phyloP scores from a whole-genome alignment of 2,888 invertebrate genomes.

The Heliconius erato region DNA sequence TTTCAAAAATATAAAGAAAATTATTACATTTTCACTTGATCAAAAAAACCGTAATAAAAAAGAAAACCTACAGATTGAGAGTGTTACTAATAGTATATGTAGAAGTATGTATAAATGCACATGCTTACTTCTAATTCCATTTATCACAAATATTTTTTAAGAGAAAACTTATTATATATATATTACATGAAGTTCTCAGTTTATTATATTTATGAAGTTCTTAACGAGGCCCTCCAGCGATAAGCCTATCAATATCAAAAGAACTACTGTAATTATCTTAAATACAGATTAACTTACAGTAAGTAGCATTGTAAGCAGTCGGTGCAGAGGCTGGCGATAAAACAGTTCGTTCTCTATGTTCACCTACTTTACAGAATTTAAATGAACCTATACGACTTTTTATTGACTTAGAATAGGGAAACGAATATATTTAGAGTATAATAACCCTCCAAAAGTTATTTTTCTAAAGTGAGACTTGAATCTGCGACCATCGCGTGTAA shows the following conservation, averaged over 20 bases:
- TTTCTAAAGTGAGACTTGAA: not conserved
- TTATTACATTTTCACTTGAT: too few relatives aligned
- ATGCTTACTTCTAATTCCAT: not conserved
- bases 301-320: not conserved
- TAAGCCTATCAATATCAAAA: not conserved
- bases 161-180: not conserved
- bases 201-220: not conserved
- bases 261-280: not conserved
- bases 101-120: not conserved
- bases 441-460: not conserved
- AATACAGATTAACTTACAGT: not conserved
- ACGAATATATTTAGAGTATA: not conserved
- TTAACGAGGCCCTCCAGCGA: not conserved
- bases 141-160: not conserved
- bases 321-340: not conserved
- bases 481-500: not conserved
- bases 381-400: not conserved
- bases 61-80: not conserved
- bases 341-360: not conserved
- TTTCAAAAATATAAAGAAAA: too few relatives aligned
- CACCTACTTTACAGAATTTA: not conserved
- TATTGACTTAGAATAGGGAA: not conserved
- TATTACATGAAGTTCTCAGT: not conserved
- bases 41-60: too few relatives aligned
- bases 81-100: not conserved